These are phyloP conservation scores for Lagocephalus sceleratus DNA, from an alignment of 2,797 vertebrate species.

Conservation along the genomic window DNA sequence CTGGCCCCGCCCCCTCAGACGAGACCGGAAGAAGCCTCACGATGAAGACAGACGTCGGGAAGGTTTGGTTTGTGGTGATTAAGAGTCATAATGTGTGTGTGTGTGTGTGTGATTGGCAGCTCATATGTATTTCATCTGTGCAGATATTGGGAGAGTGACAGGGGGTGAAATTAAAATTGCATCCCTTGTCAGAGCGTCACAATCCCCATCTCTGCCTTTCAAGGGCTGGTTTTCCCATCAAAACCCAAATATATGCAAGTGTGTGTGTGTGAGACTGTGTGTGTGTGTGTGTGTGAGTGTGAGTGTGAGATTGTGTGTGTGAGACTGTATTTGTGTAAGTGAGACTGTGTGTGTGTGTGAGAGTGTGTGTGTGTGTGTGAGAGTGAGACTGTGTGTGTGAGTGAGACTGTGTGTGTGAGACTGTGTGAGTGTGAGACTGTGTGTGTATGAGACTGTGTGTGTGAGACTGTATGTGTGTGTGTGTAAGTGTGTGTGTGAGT, in stretches of 20 bases:
- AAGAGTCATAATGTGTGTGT: too few relatives aligned
- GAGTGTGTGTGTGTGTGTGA: constrained; percentile 1
- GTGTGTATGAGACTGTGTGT: constrained; percentile 3
- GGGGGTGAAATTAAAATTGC: constrained; percentile 80
- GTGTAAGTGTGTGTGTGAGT: constrained; percentile 10
- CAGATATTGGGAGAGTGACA: constrained; percentile 71
- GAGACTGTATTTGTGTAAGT: constrained; percentile 10
- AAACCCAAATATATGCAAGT: constrained; percentile 30
- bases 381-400: constrained; percentile 16
- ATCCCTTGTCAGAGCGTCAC: constrained; percentile 70
- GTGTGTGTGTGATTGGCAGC: constrained; percentile 70
- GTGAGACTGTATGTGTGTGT: constrained; percentile 18
- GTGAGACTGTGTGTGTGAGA: constrained; percentile 16
- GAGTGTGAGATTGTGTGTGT: constrained; percentile 6
- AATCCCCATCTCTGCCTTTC: constrained; percentile 63
- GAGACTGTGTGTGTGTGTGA: constrained; percentile 16
- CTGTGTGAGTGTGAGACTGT: constrained; percentile 10
- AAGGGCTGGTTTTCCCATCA: constrained; percentile 67
- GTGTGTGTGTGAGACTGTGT: constrained; percentile 19
- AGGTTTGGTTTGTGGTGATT: too few relatives aligned
- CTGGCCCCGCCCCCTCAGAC: too few relatives aligned
- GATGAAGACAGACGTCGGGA: too few relatives aligned
- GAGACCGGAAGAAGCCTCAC: too few relatives aligned
- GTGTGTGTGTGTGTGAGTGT: constrained; percentile 8
- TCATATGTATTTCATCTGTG: constrained; percentile 71